phyloP scores from a whole-genome alignment of 2,888 invertebrate genomes.

The Parascotia fuliginaria region DNA sequence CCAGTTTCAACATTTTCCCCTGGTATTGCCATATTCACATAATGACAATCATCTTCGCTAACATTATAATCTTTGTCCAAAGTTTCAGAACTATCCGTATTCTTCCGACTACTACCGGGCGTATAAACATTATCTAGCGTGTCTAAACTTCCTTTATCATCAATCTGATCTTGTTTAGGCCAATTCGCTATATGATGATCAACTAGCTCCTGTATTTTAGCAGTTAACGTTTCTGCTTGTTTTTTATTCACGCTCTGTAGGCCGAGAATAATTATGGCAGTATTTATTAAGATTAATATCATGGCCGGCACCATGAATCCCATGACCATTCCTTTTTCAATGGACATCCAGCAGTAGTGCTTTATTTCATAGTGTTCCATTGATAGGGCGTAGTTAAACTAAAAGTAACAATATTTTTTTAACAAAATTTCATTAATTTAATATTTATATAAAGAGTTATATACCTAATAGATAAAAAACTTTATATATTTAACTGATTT shows the following conservation, averaged over 20 bases:
- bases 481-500: too few relatives aligned
- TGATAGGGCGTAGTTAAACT: conserved; percentile 88
- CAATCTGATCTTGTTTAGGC: conserved; percentile 64
- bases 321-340: conserved; percentile 91
- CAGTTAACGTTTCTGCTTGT: conserved; percentile 75
- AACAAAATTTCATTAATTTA: too few relatives aligned
- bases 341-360: conserved; percentile 91
- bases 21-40: conserved; percentile 55
- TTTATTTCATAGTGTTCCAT: conserved; percentile 90
- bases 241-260: conserved; percentile 77
- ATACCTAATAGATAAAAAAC: too few relatives aligned
- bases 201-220: conserved; percentile 76
- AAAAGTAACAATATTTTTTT: conserved; percentile 39
- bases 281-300: conserved; percentile 88
- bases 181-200: conserved; percentile 75
- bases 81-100: conserved; percentile 77
- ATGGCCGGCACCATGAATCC: conserved; percentile 91
- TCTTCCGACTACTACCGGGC: conserved; percentile 74
- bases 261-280: conserved; percentile 86
- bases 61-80: conserved; percentile 71
- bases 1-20: conserved; percentile 58
- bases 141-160: conserved; percentile 68
- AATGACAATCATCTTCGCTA: conserved; percentile 75
- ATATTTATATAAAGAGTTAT: too few relatives aligned
- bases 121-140: conserved; percentile 71